Evolutionary conservation across 1,140 invertebrate species (phyloP).

Genomic region (Cephus cinctus): DNA sequence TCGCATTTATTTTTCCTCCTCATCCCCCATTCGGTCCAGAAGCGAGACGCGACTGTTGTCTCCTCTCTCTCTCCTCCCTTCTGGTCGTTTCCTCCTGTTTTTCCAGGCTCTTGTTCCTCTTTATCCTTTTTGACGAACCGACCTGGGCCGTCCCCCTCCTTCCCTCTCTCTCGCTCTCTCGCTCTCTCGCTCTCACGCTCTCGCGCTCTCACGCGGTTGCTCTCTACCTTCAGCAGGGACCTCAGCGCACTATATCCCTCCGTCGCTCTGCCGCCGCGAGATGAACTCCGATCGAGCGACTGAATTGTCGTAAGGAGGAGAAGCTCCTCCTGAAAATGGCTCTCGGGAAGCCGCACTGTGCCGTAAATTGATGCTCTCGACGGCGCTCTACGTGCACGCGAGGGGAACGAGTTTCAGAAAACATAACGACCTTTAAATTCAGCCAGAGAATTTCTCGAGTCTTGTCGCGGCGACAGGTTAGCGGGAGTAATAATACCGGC

Average conservation of each 20-base stretch:
- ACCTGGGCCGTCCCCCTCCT: slow-evolving; percentile 5
- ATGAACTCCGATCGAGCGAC: no score
- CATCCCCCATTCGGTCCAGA: background rate
- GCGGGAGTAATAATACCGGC: no score
- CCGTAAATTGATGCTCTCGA: slow-evolving; percentile 17
- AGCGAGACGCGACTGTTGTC: background rate
- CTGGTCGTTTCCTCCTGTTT: background rate
- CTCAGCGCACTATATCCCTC: background rate
- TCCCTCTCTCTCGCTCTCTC: slow-evolving; percentile 4
- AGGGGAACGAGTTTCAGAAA: slow-evolving; percentile 9
- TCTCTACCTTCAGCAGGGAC: background rate
- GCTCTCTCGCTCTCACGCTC: background rate
- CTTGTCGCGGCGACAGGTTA: background rate
- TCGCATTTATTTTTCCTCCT: slow-evolving; percentile 5
- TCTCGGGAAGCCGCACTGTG: slow-evolving; percentile 7
- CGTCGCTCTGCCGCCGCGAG: slow-evolving; percentile 1
- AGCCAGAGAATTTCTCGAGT: slow-evolving; percentile 20
- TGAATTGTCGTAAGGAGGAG: slow-evolving; percentile 7
- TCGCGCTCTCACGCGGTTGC: background rate
- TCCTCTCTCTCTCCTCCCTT: background rate
- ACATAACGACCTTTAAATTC: slow-evolving; percentile 26
- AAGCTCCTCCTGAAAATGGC: slow-evolving; percentile 1
- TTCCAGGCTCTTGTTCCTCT: background rate
- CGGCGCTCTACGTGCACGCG: slow-evolving; percentile 4
- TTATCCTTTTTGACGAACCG: background rate